Evolutionary conservation across 2,113 vertebrate species (phyloP).

Genomic region (Gobius niger): DNA sequence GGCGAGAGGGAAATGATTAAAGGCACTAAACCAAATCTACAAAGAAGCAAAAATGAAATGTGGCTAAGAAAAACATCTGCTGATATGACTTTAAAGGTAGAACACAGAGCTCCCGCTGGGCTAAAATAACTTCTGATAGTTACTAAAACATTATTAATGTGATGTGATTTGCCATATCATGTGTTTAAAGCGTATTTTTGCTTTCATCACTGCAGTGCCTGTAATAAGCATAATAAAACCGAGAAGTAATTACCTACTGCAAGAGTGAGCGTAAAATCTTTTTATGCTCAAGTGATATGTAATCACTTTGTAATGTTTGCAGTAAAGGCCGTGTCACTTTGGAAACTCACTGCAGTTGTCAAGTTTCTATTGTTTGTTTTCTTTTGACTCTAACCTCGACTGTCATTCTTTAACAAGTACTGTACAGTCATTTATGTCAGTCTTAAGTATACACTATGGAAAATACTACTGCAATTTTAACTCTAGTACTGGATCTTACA

Average conservation of each 20-base stretch:
- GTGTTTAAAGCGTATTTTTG: not conserved
- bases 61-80: slow-evolving; percentile 13
- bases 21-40: not conserved
- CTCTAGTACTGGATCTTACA: no score
- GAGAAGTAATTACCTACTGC: not conserved
- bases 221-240: not conserved
- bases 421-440: not conserved
- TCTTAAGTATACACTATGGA: not conserved
- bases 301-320: not conserved
- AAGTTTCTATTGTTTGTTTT: not conserved
- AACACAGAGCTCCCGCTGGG: slow-evolving; percentile 20
- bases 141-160: not conserved
- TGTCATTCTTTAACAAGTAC: not conserved
- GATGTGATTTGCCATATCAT: not conserved
- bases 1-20: not conserved
- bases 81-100: slow-evolving; percentile 28
- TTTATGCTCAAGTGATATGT: not conserved
- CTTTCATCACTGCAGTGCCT: not conserved
- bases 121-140: slow-evolving; percentile 24
- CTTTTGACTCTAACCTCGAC: not conserved
- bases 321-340: not conserved
- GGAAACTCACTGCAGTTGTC: not conserved
- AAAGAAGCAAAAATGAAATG: not conserved
- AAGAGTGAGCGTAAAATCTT: not conserved
- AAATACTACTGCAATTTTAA: no score